Evolutionary conservation across 2,113 vertebrate genomes (phyloP).

Genomic region (Aegypius monachus): DNA sequence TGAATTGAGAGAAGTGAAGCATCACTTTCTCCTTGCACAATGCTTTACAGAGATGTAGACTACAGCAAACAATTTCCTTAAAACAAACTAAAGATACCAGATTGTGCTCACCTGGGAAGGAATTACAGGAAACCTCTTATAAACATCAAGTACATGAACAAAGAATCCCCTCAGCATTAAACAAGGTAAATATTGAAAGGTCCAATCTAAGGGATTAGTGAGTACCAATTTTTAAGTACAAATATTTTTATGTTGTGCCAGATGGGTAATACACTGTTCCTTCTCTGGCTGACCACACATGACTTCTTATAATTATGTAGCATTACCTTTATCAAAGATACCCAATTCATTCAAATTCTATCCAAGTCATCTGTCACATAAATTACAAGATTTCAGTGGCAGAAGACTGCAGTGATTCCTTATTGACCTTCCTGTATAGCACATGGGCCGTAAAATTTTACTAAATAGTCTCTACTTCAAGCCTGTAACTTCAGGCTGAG

Average conservation of each 20-base stretch:
- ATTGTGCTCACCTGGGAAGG: not conserved
- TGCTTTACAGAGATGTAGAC: not conserved
- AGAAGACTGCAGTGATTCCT: not conserved
- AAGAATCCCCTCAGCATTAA: not conserved
- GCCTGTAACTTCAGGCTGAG: not conserved
- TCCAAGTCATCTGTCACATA: not conserved
- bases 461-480: not conserved
- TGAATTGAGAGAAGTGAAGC: not conserved
- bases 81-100: not conserved
- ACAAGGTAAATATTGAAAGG: not conserved
- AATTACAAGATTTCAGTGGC: not conserved
- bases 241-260: not conserved
- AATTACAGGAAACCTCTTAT: not conserved
- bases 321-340: not conserved
- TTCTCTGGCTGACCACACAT: not conserved
- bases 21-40: not conserved
- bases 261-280: not conserved
- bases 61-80: not conserved
- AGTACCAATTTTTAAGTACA: not conserved
- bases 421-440: not conserved
- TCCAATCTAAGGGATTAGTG: not conserved
- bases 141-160: not conserved
- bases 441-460: not conserved
- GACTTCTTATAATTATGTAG: not conserved
- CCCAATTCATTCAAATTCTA: not conserved